Percentiles rank a stretch among this genome's conserved stretches.
Evolutionary conservation across 2,113 vertebrate species (phyloP).

Genomic region (Mastomys natalensis): DNA sequence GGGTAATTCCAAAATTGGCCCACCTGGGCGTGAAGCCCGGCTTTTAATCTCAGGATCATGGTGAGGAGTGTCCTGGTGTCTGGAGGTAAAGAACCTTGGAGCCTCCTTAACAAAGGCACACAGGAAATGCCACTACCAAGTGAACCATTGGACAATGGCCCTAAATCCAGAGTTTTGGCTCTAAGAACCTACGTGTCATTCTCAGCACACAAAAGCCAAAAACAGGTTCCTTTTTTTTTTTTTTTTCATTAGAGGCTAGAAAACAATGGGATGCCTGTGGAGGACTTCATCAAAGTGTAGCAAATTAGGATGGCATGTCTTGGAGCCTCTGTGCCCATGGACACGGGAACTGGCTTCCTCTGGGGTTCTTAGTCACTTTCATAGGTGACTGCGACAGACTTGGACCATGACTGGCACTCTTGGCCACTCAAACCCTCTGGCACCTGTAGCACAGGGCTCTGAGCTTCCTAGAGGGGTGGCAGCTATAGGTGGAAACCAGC

Average conservation of each 20-base stretch:
- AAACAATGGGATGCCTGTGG: rapidly evolving
- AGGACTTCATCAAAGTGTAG: rapidly evolving
- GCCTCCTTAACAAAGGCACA: neutral
- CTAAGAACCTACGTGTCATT: neutral
- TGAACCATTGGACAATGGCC: neutral
- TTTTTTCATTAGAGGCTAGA: neutral
- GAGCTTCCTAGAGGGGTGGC: neutral
- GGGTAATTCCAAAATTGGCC: neutral
- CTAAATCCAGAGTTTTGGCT: neutral
- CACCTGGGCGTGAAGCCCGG: neutral
- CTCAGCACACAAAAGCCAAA: neutral
- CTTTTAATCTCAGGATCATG: neutral
- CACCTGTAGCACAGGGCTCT: neutral
- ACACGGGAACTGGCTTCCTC: neutral
- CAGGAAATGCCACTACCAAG: neutral
- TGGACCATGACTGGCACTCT: neutral
- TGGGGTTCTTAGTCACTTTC: neutral
- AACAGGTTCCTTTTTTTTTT: neutral
- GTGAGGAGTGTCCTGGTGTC: neutral
- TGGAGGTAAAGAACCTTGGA: neutral
- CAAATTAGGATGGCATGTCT: no score
- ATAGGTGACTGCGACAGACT: neutral
- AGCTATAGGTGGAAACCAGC: no score
- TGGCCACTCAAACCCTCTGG: rapidly evolving
- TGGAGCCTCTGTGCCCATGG: neutral